Conservation (phyloP, 2,888 invertebrate species). For the Melinaea marsaeus region DNA sequence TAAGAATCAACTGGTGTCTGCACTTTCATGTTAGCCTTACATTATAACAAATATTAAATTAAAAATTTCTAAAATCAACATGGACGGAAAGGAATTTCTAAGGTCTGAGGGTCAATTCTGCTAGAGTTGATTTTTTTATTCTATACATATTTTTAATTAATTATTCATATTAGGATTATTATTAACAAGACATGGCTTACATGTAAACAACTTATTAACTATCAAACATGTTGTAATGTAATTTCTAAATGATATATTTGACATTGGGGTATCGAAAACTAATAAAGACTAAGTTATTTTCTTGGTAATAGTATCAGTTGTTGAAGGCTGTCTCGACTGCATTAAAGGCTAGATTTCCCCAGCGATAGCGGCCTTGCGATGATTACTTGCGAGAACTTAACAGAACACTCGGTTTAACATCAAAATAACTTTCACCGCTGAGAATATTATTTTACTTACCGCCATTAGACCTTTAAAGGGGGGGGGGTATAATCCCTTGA, state of each 20-base stretch:
- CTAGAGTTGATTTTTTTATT: too few species aligned
- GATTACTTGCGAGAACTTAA: conserved; percentile 13
- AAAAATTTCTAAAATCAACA: too few species aligned
- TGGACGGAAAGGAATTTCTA: too few species aligned
- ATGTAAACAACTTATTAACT: neutral
- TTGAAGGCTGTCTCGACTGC: conserved; percentile 3
- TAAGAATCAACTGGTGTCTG: too few species aligned
- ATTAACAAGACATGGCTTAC: too few species aligned
- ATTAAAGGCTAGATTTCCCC: conserved; percentile 16
- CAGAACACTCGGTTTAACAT: conserved; percentile 1
- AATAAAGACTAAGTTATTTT: conserved; percentile 4
- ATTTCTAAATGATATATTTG: neutral
- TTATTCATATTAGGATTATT: too few species aligned
- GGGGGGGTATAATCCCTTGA: too few species aligned
- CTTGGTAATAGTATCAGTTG: conserved; percentile 2
- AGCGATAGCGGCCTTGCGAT: conserved; percentile 10
- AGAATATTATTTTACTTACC: neutral
- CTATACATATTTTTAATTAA: too few species aligned
- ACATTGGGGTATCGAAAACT: neutral
- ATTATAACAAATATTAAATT: too few species aligned
- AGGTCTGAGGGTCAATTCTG: too few species aligned
- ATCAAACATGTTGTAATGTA: neutral
- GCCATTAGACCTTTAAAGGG: too few species aligned
- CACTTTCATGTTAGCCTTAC: too few species aligned
- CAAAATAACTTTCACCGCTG: conserved; percentile 5